These are phyloP conservation scores for Holacanthella duospinosa DNA, from an alignment of 2,888 invertebrate species.

Conservation along the genomic window DNA sequence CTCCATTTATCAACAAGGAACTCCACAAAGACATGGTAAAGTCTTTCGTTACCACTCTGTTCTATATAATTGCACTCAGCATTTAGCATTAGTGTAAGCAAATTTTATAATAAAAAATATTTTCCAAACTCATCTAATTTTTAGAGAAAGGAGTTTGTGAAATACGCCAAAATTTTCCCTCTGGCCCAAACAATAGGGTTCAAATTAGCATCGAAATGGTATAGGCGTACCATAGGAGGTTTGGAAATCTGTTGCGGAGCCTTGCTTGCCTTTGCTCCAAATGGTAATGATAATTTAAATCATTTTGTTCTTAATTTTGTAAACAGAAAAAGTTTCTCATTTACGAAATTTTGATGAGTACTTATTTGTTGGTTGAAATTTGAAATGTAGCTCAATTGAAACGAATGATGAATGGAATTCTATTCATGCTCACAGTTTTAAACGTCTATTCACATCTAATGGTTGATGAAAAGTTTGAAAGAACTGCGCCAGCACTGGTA, in stretches of 20 bases:
- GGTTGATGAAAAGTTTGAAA: slow-evolving; percentile 83
- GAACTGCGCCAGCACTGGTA: slow-evolving; percentile 78
- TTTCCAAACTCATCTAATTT: too few relatives aligned
- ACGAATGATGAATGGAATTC: slow-evolving; percentile 73
- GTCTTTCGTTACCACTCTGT: too few relatives aligned
- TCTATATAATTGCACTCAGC: too few relatives aligned
- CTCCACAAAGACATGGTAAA: slow-evolving; percentile 90
- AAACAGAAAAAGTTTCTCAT: too few relatives aligned
- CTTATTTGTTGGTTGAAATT: slow-evolving; percentile 39
- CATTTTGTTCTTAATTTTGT: slow-evolving; percentile 36
- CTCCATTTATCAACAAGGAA: slow-evolving; percentile 84
- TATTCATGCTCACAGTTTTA: slow-evolving; percentile 72
- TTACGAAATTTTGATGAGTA: background rate
- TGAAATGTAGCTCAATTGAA: slow-evolving; percentile 66
- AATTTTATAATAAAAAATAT: too few relatives aligned
- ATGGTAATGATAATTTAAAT: too few relatives aligned
- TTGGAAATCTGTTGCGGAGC: slow-evolving; percentile 71
- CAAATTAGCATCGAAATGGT: slow-evolving; percentile 86
- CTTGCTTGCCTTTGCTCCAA: slow-evolving; percentile 63
- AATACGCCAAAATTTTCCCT: slow-evolving; percentile 90
- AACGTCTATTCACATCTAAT: slow-evolving; percentile 87
- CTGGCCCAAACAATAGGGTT: slow-evolving; percentile 66
- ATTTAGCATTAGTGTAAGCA: too few relatives aligned
- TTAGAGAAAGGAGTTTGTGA: slow-evolving; percentile 87
- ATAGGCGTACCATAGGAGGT: slow-evolving; percentile 69